Evolutionary conservation across 2,888 invertebrate species (phyloP).

Genomic region (Gymnoscelis rufifasciata): DNA sequence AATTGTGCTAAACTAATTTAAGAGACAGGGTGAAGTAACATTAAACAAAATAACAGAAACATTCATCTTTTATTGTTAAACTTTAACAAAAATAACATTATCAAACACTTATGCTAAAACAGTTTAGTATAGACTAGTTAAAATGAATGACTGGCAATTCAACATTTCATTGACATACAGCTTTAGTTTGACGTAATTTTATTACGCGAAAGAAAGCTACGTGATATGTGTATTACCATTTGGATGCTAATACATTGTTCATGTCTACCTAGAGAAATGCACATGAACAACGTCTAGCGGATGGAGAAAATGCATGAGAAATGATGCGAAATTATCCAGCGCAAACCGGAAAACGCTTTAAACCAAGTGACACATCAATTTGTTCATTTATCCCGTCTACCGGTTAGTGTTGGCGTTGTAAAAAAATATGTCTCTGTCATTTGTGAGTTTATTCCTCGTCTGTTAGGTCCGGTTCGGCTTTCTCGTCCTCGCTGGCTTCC

Average conservation of each 20-base stretch:
- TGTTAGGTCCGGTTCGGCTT: conserved; percentile 73
- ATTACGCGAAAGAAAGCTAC: conserved; percentile 61
- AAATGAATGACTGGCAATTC: conserved; percentile 47
- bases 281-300: conserved; percentile 57
- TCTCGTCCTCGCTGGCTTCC: conserved; percentile 70
- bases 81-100: conserved; percentile 72
- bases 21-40: too few species aligned
- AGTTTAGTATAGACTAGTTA: conserved; percentile 51
- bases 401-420: conserved; percentile 15
- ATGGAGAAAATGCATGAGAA: conserved; percentile 48
- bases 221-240: conserved; percentile 33
- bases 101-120: conserved; percentile 62
- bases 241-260: conserved; percentile 54
- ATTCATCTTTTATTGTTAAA: conserved; percentile 76
- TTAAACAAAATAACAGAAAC: conserved; percentile 24
- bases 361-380: too few species aligned
- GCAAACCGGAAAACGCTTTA: conserved; percentile 1
- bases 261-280: conserved; percentile 41
- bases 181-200: conserved; percentile 60
- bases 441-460: conserved; percentile 64
- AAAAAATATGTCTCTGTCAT: conserved; percentile 30
- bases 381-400: neutral
- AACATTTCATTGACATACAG: conserved; percentile 30
- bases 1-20: too few species aligned
- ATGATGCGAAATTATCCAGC: conserved; percentile 13